A percentile compares a stretch with the other conserved stretches of the same genome.
These are phyloP conservation scores for Tricholaema leucomelas DNA, from an alignment of 2,113 vertebrate genomes.

Conservation along the genomic window DNA sequence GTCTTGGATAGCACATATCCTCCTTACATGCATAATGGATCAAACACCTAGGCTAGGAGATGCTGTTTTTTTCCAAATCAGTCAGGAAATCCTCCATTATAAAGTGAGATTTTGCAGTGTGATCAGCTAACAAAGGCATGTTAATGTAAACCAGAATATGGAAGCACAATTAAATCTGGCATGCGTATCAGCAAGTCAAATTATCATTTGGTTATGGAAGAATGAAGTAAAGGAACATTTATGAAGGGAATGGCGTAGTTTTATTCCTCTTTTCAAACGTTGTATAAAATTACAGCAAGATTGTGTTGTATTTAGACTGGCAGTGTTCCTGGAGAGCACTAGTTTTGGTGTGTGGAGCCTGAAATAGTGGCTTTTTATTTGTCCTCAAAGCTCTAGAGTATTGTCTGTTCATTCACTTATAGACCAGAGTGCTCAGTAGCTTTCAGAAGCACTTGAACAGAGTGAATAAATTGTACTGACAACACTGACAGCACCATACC, in stretches of 20 bases:
- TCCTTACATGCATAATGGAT: not conserved
- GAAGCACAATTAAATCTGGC: slow-evolving; percentile 40
- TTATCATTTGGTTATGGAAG: slow-evolving; percentile 28
- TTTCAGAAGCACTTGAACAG: slow-evolving; percentile 60
- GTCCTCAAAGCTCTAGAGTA: slow-evolving; percentile 50
- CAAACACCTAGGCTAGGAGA: not conserved
- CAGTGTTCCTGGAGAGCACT: slow-evolving; percentile 59
- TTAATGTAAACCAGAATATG: slow-evolving; percentile 30
- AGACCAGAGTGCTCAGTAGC: slow-evolving; percentile 47
- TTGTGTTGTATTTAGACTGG: slow-evolving; percentile 64
- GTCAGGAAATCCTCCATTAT: slow-evolving; percentile 11
- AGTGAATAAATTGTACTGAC: slow-evolving; percentile 66
- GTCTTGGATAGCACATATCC: not conserved
- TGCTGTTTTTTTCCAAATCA: not conserved
- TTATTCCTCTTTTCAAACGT: slow-evolving; percentile 35
- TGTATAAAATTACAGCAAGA: slow-evolving; percentile 47
- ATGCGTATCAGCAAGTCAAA: slow-evolving; percentile 22
- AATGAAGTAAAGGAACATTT: slow-evolving; percentile 17
- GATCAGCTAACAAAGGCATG: slow-evolving; percentile 17
- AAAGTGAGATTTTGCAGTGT: slow-evolving; percentile 22
- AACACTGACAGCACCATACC: slow-evolving; percentile 42
- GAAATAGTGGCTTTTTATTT: slow-evolving; percentile 62
- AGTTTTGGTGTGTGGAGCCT: slow-evolving; percentile 45
- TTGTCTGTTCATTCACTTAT: slow-evolving; percentile 65
- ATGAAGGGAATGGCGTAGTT: not conserved